A percentile compares a stretch with the other conserved stretches of the same genome.
phyloP scores from a whole-genome alignment of 2,888 invertebrate genomes.

The Cantharis flavilabris region DNA sequence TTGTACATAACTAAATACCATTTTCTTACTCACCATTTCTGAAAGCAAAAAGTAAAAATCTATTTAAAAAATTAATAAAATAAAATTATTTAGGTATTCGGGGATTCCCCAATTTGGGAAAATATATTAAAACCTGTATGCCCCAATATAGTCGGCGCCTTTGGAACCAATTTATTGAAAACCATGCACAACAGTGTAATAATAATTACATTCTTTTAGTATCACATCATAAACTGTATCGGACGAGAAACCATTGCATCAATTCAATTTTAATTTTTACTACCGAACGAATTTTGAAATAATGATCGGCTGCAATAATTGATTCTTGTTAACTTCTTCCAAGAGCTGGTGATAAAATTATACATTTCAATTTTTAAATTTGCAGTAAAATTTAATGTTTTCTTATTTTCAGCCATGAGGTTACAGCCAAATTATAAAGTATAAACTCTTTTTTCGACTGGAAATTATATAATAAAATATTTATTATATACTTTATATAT shows the following conservation, averaged over 20 bases:
- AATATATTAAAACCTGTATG: too few relatives aligned
- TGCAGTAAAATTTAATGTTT: background rate
- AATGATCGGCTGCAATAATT: background rate
- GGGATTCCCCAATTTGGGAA: too few relatives aligned
- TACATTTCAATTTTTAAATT: background rate
- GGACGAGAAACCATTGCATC: background rate
- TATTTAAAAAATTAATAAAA: too few relatives aligned
- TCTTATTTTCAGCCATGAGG: background rate
- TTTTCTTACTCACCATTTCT: too few relatives aligned
- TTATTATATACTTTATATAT: background rate
- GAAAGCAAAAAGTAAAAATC: too few relatives aligned
- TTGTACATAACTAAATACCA: too few relatives aligned
- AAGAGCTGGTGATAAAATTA: background rate
- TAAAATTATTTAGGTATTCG: too few relatives aligned
- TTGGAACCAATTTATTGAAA: background rate
- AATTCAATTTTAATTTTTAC: background rate
- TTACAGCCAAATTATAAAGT: background rate
- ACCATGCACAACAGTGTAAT: background rate
- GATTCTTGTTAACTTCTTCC: background rate
- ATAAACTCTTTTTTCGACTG: background rate
- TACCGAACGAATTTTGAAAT: background rate
- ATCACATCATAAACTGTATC: background rate
- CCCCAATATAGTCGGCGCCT: too few relatives aligned
- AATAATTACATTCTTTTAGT: background rate
- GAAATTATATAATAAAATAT: background rate